Base-by-base conservation (phyloP, 2,113 vertebrate genomes). In the Tragelaphus scriptus region DNA sequence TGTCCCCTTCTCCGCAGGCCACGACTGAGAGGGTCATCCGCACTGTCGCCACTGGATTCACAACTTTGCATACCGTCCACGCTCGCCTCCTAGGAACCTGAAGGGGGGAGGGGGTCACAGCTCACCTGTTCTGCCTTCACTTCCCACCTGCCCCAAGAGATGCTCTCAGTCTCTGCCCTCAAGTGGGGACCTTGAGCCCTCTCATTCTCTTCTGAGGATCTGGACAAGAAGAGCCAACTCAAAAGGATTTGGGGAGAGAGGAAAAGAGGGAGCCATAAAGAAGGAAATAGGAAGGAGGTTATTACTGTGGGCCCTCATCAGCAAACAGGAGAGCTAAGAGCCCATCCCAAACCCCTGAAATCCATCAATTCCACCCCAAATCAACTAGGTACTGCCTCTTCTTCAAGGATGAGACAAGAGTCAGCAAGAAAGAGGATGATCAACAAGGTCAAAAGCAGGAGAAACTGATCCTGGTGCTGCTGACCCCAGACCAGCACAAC, bases 61-160 rank as follows among this genome's bases (percentile, higher is more conserved):
- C 99, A 99, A 99, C 99, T 99, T 99, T 99, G 99, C 99, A 99
- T 99, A 99, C 99, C 99, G 99, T 99, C 99, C 99, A 99, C 99
- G 98, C 99, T 99, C 99, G 98, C 99, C 99, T 99, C 99, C 99
- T 99, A 99, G 98, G 98, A 99, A 99, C 99, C 99, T 95, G 30
- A 2, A 12, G 59, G 3, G 16, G 10, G 53, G 25, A 44, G 4
- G 9, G 71, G 21, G n/a, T 81, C 82, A 75, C 4, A 28, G 92
- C 51, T 90, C 58, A 88, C 28, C 79, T 16, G 16, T 0, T 19
- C 77, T 26, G 36, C 7, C 16, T 51, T n/a, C 8, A 17, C 77
- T 32, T 14, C 53, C 44, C 58, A 47, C 36, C 85, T 55, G 88
- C 85, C 58, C 97, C 63, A 77, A 14, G 16, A 71, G 28, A 15